These are phyloP conservation scores for Spermophilus dauricus DNA, from an alignment of 2,113 vertebrate species.

Conservation along the genomic window DNA sequence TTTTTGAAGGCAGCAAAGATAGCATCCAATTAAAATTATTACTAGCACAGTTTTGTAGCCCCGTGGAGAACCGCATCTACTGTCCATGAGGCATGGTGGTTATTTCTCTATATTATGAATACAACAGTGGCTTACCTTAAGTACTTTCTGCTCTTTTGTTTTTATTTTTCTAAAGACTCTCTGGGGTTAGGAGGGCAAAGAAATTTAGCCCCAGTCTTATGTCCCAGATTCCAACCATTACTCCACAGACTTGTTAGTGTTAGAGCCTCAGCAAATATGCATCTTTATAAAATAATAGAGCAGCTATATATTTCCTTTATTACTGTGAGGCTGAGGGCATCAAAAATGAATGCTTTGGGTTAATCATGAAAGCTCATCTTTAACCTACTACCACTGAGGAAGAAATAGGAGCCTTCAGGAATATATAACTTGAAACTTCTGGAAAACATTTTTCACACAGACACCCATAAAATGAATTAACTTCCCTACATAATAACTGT, in stretches of 20 bases:
- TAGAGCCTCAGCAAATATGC: background rate
- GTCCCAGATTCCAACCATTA: conserved; percentile 78
- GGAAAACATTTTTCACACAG: conserved; percentile 12
- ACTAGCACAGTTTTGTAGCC: conserved; percentile 83
- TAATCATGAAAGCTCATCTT: conserved; percentile 40
- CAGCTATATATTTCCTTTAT: background rate
- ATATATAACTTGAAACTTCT: background rate
- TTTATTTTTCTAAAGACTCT: conserved; percentile 82
- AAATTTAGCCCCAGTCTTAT: conserved; percentile 70
- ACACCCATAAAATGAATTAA: conserved; percentile 40
- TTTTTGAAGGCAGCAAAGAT: conserved; percentile 79
- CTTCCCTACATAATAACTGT: background rate
- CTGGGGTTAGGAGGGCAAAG: conserved; percentile 58
- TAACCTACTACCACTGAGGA: background rate
- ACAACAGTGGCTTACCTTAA: conserved; percentile 76
- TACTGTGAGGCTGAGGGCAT: background rate
- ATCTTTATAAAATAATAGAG: conserved; percentile 45
- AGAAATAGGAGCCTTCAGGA: background rate
- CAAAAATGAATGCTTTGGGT: conserved; percentile 36
- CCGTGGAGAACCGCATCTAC: conserved; percentile 76
- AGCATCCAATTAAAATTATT: conserved; percentile 83
- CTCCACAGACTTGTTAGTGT: conserved; percentile 51
- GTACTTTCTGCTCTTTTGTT: conserved; percentile 79
- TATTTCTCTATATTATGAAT: conserved; percentile 85
- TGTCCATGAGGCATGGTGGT: conserved; percentile 74